These are phyloP conservation scores for Microcebus tavaratra DNA, from an alignment of 2,113 vertebrate genomes.

Conservation along the genomic window DNA sequence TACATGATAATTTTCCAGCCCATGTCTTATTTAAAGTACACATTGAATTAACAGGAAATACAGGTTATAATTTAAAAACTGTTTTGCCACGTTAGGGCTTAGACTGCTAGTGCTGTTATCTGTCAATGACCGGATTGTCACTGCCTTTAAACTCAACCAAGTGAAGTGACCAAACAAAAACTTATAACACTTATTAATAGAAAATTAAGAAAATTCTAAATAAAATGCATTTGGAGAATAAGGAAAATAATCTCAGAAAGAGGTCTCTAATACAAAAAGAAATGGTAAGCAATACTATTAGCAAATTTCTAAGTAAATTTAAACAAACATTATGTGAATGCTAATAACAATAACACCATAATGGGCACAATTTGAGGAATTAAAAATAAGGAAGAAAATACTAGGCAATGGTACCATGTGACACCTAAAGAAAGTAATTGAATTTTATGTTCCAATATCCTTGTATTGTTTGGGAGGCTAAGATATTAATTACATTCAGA, in stretches of 20 bases:
- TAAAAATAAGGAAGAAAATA: not conserved
- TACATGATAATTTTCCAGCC: not conserved
- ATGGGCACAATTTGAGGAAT: not conserved
- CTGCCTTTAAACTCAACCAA: not conserved
- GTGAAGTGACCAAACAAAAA: not conserved
- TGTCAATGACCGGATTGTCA: not conserved
- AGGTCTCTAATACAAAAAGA: not conserved
- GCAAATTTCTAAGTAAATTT: not conserved
- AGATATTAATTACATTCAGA: not conserved
- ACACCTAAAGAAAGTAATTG: not conserved
- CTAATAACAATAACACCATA: not conserved
- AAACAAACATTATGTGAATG: not conserved
- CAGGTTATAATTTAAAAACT: not conserved
- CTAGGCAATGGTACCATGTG: not conserved
- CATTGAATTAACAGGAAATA: not conserved
- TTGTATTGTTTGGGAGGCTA: not conserved
- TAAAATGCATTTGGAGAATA: not conserved
- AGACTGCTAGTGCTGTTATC: not conserved
- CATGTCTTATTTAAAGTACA: not conserved
- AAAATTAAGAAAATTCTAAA: not conserved
- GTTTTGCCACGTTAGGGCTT: not conserved
- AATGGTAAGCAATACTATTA: not conserved
- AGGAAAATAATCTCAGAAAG: not conserved
- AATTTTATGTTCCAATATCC: not conserved
- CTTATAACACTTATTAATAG: not conserved